Conservation (phyloP, 1,140 invertebrate genomes). For the Ceratoteleas bidentatus region DNA sequence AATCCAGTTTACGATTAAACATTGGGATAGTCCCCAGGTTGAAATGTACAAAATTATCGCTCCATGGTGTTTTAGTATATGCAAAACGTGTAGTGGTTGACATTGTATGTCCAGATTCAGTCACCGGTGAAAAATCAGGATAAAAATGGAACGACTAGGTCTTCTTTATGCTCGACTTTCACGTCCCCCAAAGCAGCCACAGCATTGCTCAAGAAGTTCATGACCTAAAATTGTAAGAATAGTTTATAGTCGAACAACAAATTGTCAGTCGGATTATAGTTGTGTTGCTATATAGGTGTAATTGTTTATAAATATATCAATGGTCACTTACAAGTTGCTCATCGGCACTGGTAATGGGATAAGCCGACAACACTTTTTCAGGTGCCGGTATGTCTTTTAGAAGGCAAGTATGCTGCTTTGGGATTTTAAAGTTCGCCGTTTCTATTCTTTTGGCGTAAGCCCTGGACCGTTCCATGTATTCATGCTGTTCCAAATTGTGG, state of each 20-base stretch:
- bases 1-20: too few species aligned
- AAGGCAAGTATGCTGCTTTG: conserved; percentile 77
- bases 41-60: too few species aligned
- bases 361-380: conserved; percentile 82
- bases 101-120: too few species aligned
- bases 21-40: too few species aligned
- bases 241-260: too few species aligned
- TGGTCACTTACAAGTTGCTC: conserved; percentile 82
- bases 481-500: conserved; percentile 89
- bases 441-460: conserved; percentile 85
- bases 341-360: conserved; percentile 81
- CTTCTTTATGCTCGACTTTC: conserved; percentile 90
- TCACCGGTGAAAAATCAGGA: too few species aligned
- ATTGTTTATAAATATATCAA: too few species aligned
- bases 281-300: too few species aligned
- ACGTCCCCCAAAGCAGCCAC: conserved; percentile 86
- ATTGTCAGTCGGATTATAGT: too few species aligned
- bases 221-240: conserved; percentile 85
- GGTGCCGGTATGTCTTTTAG: conserved; percentile 84
- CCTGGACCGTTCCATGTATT: conserved; percentile 88
- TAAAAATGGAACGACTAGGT: too few species aligned
- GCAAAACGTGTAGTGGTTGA: too few species aligned
- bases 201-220: conserved; percentile 84
- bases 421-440: conserved; percentile 78
- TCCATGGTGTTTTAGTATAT: too few species aligned